phyloP scores from a whole-genome alignment of 2,113 vertebrate genomes.

The Oophaga pumilio region DNA sequence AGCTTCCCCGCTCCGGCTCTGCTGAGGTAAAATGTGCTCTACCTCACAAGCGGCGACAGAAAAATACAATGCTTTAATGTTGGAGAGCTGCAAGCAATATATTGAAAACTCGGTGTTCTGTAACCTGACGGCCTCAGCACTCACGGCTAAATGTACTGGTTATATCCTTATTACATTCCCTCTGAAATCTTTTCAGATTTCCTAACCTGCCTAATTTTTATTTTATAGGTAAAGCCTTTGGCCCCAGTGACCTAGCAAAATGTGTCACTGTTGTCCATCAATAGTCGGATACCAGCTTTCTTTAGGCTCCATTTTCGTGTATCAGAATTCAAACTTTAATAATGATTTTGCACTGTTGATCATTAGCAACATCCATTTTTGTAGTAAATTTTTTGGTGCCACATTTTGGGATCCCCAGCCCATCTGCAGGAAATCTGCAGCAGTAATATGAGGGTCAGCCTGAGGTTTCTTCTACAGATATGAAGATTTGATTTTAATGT shows the following conservation, averaged over 20 bases:
- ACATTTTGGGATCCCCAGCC: too few relatives aligned
- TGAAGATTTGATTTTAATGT: too few relatives aligned
- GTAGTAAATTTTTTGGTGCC: too few relatives aligned
- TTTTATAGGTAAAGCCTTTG: not conserved
- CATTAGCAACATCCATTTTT: too few relatives aligned
- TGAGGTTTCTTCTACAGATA: too few relatives aligned
- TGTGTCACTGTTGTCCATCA: not conserved
- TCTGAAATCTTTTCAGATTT: not conserved
- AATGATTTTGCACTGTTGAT: too few relatives aligned
- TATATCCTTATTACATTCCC: not conserved
- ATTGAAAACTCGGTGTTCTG: not conserved
- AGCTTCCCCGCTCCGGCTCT: not conserved
- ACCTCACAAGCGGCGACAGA: slow-evolving; percentile 27
- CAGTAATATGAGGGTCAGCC: too few relatives aligned
- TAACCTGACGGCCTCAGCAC: not conserved
- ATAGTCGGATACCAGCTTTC: not conserved
- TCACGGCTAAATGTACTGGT: slow-evolving; percentile 25
- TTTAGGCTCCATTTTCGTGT: not conserved
- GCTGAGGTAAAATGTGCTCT: slow-evolving; percentile 18
- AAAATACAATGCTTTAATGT: slow-evolving; percentile 42
- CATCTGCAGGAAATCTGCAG: too few relatives aligned
- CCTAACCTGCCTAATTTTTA: not conserved
- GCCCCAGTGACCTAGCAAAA: not conserved
- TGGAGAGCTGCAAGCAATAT: slow-evolving; percentile 19
- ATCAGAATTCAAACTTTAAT: too few relatives aligned